Conservation (phyloP, 2,797 vertebrate species). For the Enteromius paludinosus region DNA sequence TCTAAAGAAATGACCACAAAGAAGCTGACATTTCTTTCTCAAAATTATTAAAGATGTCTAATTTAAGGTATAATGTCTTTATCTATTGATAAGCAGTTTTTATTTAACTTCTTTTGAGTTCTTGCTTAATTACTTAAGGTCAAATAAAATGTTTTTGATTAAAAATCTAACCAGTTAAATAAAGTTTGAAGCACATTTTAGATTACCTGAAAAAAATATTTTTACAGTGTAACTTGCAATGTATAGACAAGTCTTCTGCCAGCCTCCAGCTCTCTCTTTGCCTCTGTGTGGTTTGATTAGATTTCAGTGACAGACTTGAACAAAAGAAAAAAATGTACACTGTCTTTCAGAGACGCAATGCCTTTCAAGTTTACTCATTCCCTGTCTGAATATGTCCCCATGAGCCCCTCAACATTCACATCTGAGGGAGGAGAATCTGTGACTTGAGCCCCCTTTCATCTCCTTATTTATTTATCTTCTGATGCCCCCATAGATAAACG, state of each 20-base stretch:
- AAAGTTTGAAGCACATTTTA: not conserved
- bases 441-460: slow-evolving; percentile 38
- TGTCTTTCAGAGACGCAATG: slow-evolving; percentile 36
- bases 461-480: slow-evolving; percentile 38
- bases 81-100: not conserved
- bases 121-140: not conserved
- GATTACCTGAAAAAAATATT: not conserved
- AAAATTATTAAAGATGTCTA: not conserved
- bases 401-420: slow-evolving; percentile 6
- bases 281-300: slow-evolving; percentile 51
- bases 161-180: not conserved
- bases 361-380: slow-evolving; percentile 36
- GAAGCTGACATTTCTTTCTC: not conserved
- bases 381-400: slow-evolving; percentile 18
- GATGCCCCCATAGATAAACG: slow-evolving; percentile 41
- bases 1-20: not conserved
- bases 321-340: slow-evolving; percentile 26
- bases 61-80: not conserved
- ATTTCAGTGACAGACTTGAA: slow-evolving; percentile 53
- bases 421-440: slow-evolving; percentile 25
- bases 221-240: slow-evolving; percentile 30
- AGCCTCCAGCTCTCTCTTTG: slow-evolving; percentile 2
- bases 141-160: not conserved
- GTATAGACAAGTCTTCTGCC: slow-evolving; percentile 49
- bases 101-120: not conserved